phyloP scores from a whole-genome alignment of 2,888 invertebrate genomes.

The Blastobasis adustella region DNA sequence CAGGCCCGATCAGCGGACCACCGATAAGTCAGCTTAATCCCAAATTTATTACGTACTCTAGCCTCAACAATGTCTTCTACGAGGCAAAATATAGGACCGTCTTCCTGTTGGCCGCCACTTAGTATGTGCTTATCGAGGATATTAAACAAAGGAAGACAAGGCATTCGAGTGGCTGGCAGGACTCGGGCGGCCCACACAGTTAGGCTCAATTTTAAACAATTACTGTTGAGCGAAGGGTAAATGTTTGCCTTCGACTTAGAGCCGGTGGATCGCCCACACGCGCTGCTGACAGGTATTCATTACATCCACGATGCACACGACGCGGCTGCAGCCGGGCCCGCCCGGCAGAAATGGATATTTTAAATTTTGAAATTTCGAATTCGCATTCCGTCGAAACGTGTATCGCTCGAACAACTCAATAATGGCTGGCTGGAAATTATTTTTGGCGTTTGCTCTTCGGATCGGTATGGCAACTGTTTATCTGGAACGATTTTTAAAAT shows the following conservation, averaged over 20 bases:
- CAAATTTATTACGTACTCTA: too few relatives aligned
- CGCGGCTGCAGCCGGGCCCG: slow-evolving; percentile 15
- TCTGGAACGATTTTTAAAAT: too few relatives aligned
- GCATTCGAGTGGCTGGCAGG: slow-evolving; percentile 41
- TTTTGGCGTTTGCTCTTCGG: too few relatives aligned
- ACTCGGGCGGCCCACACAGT: slow-evolving; percentile 68
- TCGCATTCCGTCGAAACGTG: slow-evolving; percentile 16
- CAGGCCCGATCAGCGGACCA: too few relatives aligned
- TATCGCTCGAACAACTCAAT: slow-evolving; percentile 1
- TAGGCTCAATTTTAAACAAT: slow-evolving; percentile 75
- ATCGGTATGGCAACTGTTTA: too few relatives aligned
- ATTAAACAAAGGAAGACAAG: slow-evolving; percentile 44
- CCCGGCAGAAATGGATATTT: slow-evolving; percentile 23
- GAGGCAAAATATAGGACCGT: slow-evolving; percentile 9
- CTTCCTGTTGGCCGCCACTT: slow-evolving; percentile 18
- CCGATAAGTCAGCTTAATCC: too few relatives aligned
- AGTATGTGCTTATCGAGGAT: slow-evolving; percentile 45
- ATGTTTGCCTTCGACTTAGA: slow-evolving; percentile 73
- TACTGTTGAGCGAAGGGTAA: slow-evolving; percentile 71
- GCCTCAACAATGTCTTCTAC: slow-evolving; percentile 11
- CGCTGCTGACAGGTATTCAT: slow-evolving; percentile 71
- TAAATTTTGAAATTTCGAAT: slow-evolving; percentile 29
- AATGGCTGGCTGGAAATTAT: not conserved
- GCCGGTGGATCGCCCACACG: slow-evolving; percentile 66
- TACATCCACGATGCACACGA: slow-evolving; percentile 63